Evolutionary conservation across 1,140 invertebrate species (phyloP), one percentile per base, ranked within the genome.

Genomic region (Amyelois transitella): DNA sequence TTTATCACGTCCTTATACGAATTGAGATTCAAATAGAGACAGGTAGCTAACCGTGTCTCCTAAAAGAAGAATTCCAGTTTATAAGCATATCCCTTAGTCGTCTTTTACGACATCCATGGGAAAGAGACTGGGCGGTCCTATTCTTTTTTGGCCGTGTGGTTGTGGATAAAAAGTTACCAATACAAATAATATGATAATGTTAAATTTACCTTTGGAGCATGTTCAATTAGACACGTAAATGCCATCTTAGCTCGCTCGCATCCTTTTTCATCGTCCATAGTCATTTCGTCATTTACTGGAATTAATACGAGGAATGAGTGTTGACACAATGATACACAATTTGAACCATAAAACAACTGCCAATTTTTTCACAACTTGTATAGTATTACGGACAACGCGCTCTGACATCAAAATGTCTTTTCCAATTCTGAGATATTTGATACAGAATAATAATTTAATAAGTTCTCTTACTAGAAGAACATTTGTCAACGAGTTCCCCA

Each of bases 231-330:
- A 43, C 69, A 72, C 5, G 32, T 18, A 32, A 66, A 64, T 0
- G 59, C 66, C n/a, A 66, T 47, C 45, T 61, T 65, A 0, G 69
- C 69, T 47, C 69, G 32, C 0, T 68, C 69, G 28, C 69, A 72
- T 1, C 62, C 63, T 21, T 60, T 60, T 5, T 52, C 49, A 12
- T 57, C 68, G 12, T 69, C 66, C 8, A 32, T 51, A 10, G 60
- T 55, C 5, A 44, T 45, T 17, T 62, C 18, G 6, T 60, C 60
- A 18, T 72, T 72, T 7, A 69, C 69, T 72, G 56, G 8, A 60
- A 62, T 50, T 10, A 1, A 47, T 18, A 17, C 0, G 14, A 47
- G 14, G 6, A 21, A 22, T 43, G 10, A 21, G n/a, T 22, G 24
- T 44, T 19, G 12, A 24, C 10, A 10, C 12, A 1, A 10, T 6